Evolutionary conservation across 2,888 invertebrate species (phyloP), one percentile per base, ranked within the genome.

Genomic region (Pelosia muscerda): DNA sequence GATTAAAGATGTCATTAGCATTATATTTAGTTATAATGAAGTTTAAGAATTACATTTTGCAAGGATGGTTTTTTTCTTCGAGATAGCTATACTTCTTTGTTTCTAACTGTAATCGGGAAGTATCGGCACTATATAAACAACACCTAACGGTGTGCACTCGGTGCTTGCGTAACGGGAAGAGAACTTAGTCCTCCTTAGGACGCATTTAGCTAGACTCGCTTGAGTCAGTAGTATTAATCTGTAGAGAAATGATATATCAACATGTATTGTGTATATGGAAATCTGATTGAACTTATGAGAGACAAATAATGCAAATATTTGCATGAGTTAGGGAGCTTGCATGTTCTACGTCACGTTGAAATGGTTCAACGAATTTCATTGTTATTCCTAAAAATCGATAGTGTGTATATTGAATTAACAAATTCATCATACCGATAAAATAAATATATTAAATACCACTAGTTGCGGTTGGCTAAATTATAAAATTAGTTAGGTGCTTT

Each of bases 141-240:
- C 75, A 60, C 42, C 67, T 81, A 81, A 81, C 92, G 89, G 88
- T 89, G 86, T 80, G 84, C 85, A 84, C 84, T 78, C 79, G 80
- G 83, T 82, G 83, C 81, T 84, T 81, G 82, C 84, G 77, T 91
- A 91, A 93, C 93, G 93, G 94, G 89, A 91, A 89, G 84, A 81
- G 75, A 89, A 87, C 86, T 85, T 88, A 86, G 83, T 84, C 93
- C 94, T 91, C 93, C 89, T 93, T 91, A 86, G 93, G 93, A 88
- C 83, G 82, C 84, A 69, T 76, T 69, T 73, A 73, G 74, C 49
- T 49, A 49, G 42, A 19, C 42, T 42, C 19, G 15, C 1, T 34
- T 2, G 34, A 13, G 2, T 28, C 28, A 6, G 3, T 38, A 3
- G 38, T 38, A 38, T 15, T 42, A 42, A 13, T 38, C 38, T 38